Base-by-base conservation (phyloP, 2,113 vertebrate species). In the Upupa epops region DNA sequence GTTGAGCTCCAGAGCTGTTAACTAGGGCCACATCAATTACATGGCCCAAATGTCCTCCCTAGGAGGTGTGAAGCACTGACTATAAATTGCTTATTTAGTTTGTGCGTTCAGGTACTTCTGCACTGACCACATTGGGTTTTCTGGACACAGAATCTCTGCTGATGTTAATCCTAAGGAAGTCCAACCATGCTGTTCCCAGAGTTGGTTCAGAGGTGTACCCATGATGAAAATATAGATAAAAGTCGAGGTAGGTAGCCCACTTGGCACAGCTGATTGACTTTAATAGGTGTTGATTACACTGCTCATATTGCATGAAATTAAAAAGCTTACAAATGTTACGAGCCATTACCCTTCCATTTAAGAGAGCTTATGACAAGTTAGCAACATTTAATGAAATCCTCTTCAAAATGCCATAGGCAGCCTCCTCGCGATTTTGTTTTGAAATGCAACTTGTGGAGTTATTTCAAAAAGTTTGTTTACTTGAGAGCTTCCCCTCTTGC, bases 231-330 rank as follows among this genome's bases (percentile, higher is more conserved):
- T 17, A 88, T 4, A 97, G 93, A 96, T 97, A 97, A 97, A 97
- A 96, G 87, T 95, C 15, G 83, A 97, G 92, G 96, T 90, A 92
- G 96, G 97, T 92, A 96, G 90, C 86, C 93, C 96, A 90, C 88
- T 97, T 92, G 95, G 96, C 94, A 97, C 95, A 97, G 96, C 70
- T 97, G 97, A 97, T 97, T 97, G 77, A 95, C 96, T 97, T 96
- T 97, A 97, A 97, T 97, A 97, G 96, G 96, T 97, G 97, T 96
- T 97, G 97, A 98, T 98, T 97, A 97, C 95, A 96, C 95, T 98
- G 97, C 96, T 97, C 97, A 96, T 97, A 98, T 97, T 98, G 96
- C 97, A 98, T 98, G 98, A 98, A 98, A 98, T 98, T 98, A 98
- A 98, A 98, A 98, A 97, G 97, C 97, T 98, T 98, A 98, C 96